phyloP scores from a whole-genome alignment of 2,113 vertebrate genomes.

The Oryzias melastigma region DNA sequence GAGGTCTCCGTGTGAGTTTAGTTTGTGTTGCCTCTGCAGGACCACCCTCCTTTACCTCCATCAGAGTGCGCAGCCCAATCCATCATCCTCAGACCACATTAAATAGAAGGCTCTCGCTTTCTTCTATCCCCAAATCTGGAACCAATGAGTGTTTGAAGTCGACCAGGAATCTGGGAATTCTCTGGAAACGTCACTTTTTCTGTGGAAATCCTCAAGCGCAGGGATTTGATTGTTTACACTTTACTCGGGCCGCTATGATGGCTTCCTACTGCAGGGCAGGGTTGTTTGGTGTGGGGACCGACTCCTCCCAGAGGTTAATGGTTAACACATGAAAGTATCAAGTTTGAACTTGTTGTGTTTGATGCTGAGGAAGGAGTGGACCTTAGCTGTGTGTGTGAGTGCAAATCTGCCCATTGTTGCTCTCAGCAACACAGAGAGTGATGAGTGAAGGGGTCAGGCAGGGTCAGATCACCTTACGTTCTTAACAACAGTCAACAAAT shows the following conservation, averaged over 20 bases:
- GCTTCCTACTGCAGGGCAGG: conserved; percentile 30
- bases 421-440: conserved; percentile 29
- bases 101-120: conserved; percentile 20
- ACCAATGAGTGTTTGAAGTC: conserved; percentile 7
- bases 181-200: conserved; percentile 12
- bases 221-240: conserved; percentile 37
- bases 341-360: conserved; percentile 54
- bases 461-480: conserved; percentile 60
- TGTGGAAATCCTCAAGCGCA: conserved; percentile 14
- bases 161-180: conserved; percentile 25
- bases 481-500: conserved; percentile 28
- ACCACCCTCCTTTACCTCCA: not conserved
- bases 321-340: conserved; percentile 55
- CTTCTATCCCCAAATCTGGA: not conserved
- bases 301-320: conserved; percentile 54
- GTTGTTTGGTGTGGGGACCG: conserved; percentile 28
- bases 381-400: conserved; percentile 19
- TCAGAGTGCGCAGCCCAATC: conserved; percentile 14
- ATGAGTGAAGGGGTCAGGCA: conserved; percentile 49
- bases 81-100: conserved; percentile 21
- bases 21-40: conserved; percentile 22
- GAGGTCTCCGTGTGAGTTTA: not conserved
- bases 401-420: conserved; percentile 35
- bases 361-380: conserved; percentile 35
- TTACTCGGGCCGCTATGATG: conserved; percentile 18